Conservation (phyloP, 2,888 invertebrate genomes). For the Caenorhabditis angaria region DNA sequence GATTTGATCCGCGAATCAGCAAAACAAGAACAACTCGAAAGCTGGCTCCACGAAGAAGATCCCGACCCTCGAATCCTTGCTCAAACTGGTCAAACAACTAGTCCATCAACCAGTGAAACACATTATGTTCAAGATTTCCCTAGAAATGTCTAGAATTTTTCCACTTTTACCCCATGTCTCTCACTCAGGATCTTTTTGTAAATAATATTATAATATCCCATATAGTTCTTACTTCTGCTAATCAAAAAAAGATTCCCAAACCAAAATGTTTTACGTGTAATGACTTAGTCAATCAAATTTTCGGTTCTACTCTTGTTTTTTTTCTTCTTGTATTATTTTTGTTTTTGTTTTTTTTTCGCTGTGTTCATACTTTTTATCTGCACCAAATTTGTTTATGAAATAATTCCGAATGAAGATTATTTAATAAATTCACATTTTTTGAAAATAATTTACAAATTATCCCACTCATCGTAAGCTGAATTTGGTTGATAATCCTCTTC, state of each 20-base stretch:
- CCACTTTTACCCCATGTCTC: too few species aligned
- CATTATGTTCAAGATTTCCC: constrained; percentile 14
- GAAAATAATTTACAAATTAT: constrained; percentile 53
- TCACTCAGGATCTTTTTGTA: too few species aligned
- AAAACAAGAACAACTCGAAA: constrained; percentile 23
- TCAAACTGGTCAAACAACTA: not conserved
- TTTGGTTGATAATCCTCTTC: constrained; percentile 60
- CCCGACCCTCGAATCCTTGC: constrained; percentile 12
- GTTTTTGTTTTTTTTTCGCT: constrained; percentile 2
- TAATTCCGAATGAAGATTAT: not conserved
- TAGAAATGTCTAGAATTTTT: not conserved
- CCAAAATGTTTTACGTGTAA: not conserved
- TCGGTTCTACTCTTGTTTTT: not conserved
- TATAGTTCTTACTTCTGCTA: too few species aligned
- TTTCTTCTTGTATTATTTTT: not conserved
- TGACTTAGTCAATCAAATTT: not conserved
- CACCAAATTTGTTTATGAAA: not conserved
- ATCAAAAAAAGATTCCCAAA: too few species aligned
- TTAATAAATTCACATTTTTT: not conserved
- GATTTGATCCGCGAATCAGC: constrained; percentile 26
- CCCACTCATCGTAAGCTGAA: constrained; percentile 70
- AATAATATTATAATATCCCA: too few species aligned
- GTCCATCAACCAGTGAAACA: constrained; percentile 12
- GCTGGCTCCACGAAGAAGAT: constrained; percentile 16
- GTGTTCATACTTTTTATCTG: not conserved